A percentile compares a stretch with the other conserved stretches of the same genome.
Conservation (phyloP, 2,113 vertebrate species). For the Saguinus midas region DNA sequence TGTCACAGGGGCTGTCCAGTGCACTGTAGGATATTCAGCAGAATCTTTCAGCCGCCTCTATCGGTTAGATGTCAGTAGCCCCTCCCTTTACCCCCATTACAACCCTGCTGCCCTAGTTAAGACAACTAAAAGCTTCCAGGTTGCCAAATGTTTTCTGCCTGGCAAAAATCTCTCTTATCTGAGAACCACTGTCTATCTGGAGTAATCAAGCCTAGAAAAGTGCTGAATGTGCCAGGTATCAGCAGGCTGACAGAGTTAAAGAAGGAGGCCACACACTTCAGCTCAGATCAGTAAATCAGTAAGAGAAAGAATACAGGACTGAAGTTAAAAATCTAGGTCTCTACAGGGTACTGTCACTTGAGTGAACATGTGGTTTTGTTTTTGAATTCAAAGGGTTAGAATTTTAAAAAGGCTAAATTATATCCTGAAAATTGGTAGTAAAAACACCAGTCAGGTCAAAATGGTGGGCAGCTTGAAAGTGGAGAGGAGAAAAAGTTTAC, state of each 20-base stretch:
- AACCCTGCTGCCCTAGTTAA: neutral
- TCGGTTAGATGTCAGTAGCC: neutral
- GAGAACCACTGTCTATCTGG: neutral
- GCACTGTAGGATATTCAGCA: neutral
- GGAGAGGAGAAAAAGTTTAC: constrained; percentile 79
- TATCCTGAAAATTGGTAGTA: neutral
- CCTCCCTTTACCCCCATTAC: neutral
- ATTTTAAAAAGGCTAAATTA: constrained; percentile 9
- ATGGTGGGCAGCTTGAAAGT: neutral
- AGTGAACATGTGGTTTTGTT: neutral
- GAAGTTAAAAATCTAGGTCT: neutral
- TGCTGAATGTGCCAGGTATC: neutral
- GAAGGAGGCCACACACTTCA: neutral
- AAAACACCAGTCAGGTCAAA: neutral
- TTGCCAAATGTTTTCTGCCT: neutral
- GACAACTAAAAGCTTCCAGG: neutral
- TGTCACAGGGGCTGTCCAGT: neutral
- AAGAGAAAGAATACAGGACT: neutral
- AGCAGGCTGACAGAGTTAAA: neutral
- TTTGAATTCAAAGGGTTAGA: constrained; percentile 5
- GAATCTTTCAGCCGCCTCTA: neutral
- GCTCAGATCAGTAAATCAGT: neutral
- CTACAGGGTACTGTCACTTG: neutral
- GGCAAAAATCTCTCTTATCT: neutral
- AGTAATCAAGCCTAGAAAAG: neutral